These are phyloP conservation scores for Aphelocoma coerulescens DNA, from an alignment of 2,113 vertebrate species.

Conservation along the genomic window DNA sequence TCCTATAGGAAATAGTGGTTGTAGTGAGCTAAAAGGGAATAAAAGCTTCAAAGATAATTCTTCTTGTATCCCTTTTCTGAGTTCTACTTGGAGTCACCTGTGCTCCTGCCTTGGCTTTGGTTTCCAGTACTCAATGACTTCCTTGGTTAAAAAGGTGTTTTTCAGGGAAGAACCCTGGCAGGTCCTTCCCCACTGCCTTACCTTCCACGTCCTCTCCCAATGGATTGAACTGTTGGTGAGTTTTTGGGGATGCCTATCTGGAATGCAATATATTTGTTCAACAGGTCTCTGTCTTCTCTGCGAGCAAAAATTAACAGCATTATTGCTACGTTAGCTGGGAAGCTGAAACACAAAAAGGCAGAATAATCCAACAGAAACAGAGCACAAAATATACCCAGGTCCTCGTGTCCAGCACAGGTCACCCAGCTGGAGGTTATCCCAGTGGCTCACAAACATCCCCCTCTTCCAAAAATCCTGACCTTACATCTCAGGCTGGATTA, in stretches of 20 bases:
- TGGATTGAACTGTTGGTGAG: accelerated
- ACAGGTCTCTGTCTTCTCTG: neutral
- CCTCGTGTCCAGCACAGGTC: neutral
- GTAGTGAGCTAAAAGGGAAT: neutral
- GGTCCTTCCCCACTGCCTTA: neutral
- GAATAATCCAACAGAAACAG: neutral
- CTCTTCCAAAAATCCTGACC: neutral
- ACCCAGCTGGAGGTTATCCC: slow-evolving; percentile 2
- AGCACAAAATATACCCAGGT: neutral
- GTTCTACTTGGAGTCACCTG: neutral
- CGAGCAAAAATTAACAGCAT: neutral
- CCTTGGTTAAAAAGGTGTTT: neutral
- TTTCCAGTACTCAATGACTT: neutral
- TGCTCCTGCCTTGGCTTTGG: neutral
- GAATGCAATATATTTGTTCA: neutral
- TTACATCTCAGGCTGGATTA: neutral
- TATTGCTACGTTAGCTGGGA: neutral
- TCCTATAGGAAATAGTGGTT: neutral
- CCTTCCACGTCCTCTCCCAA: neutral
- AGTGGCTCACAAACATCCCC: neutral
- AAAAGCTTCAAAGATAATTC: neutral
- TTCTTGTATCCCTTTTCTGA: neutral
- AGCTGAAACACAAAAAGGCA: neutral
- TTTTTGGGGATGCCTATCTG: neutral
- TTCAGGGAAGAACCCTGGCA: neutral